A percentile compares a stretch with the other conserved stretches of the same genome.
Conservation (phyloP, 2,888 invertebrate species). For the Heliconius hortense region DNA sequence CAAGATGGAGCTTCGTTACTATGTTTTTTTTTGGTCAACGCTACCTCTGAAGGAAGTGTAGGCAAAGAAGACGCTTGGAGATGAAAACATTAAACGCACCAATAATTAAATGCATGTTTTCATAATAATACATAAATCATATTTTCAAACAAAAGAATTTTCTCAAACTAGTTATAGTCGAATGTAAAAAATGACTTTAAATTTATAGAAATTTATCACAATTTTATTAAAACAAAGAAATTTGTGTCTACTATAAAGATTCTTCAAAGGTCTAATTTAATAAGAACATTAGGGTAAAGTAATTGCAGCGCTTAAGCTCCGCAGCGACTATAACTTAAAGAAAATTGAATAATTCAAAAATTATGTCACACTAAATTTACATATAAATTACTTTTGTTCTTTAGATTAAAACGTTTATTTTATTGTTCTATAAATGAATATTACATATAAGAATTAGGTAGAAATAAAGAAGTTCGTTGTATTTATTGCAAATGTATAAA, state of each 20-base stretch:
- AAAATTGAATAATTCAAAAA: slow-evolving; percentile 20
- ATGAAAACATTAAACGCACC: too few species aligned
- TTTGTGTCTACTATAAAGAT: slow-evolving; percentile 10
- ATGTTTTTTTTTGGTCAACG: too few species aligned
- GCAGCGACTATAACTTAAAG: slow-evolving; percentile 20
- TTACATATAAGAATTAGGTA: background rate
- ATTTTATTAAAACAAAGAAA: slow-evolving; percentile 13
- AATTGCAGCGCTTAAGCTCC: slow-evolving; percentile 26
- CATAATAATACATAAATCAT: too few species aligned
- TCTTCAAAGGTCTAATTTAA: slow-evolving; percentile 21
- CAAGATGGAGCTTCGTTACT: too few species aligned
- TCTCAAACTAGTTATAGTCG: too few species aligned
- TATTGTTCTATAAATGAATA: background rate
- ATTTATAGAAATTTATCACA: background rate
- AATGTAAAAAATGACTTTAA: background rate
- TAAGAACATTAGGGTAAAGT: slow-evolving; percentile 22
- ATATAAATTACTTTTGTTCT: slow-evolving; percentile 17
- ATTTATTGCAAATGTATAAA: too few species aligned
- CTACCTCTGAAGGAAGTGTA: too few species aligned
- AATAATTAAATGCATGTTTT: too few species aligned
- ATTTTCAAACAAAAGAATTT: too few species aligned
- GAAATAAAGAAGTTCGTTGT: background rate
- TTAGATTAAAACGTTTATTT: slow-evolving; percentile 4
- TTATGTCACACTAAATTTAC: slow-evolving; percentile 25
- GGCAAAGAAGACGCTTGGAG: too few species aligned